phyloP scores from a whole-genome alignment of 2,113 vertebrate genomes.

The Speoplatyrhinus poulsoni region DNA sequence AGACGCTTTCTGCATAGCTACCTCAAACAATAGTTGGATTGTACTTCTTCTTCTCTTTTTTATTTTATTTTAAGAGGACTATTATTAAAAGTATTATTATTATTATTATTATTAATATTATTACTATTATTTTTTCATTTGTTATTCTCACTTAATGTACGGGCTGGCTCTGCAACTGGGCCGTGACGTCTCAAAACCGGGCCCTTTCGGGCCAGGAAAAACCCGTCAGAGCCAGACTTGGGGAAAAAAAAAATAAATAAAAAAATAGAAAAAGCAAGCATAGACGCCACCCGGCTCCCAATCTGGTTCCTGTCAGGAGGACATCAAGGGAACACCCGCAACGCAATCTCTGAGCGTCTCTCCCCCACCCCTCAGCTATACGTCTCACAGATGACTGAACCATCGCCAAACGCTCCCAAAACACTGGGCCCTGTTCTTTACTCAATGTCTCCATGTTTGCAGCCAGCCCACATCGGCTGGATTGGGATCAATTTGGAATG shows the following conservation, averaged over 20 bases:
- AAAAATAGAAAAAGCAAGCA: constrained; percentile 70
- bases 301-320: constrained; percentile 83
- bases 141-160: constrained; percentile 78
- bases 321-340: constrained; percentile 86
- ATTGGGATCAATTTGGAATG: constrained; percentile 79
- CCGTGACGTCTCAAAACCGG: constrained; percentile 70
- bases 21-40: constrained; percentile 74
- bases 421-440: constrained; percentile 51
- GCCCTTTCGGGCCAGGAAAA: constrained; percentile 79
- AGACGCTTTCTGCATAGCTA: constrained; percentile 65
- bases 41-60: constrained; percentile 31
- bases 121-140: constrained; percentile 68
- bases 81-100: constrained; percentile 50
- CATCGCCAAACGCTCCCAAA: constrained; percentile 77
- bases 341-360: constrained; percentile 78
- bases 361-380: constrained; percentile 74
- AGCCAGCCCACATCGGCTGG: constrained; percentile 72
- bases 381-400: constrained; percentile 80
- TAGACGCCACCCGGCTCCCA: constrained; percentile 73
- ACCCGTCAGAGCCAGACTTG: constrained; percentile 76
- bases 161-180: constrained; percentile 72
- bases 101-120: constrained; percentile 8
- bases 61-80: constrained; percentile 61
- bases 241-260: constrained; percentile 34
- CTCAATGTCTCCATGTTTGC: constrained; percentile 62